phyloP scores from a whole-genome alignment of 2,888 invertebrate genomes.

The Tetragonula carbonaria region DNA sequence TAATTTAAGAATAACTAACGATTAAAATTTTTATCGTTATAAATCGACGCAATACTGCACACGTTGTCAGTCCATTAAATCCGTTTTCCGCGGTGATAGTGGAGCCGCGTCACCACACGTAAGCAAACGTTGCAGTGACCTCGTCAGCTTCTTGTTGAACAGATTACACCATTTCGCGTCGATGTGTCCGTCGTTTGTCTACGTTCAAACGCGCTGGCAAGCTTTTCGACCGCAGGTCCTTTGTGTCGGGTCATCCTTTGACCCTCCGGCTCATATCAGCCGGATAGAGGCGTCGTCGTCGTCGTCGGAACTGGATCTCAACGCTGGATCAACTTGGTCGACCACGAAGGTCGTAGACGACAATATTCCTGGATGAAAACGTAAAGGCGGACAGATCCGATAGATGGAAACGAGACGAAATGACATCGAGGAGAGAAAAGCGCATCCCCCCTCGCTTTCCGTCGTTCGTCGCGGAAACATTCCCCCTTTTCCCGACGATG shows the following conservation, averaged over 20 bases:
- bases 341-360: conserved; percentile 22
- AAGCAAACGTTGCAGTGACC: conserved; percentile 3
- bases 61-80: conserved; percentile 11
- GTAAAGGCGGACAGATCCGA: not conserved
- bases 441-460: not conserved
- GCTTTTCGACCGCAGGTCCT: conserved; percentile 51
- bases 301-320: conserved; percentile 30
- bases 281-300: conserved; percentile 19
- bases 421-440: too few relatives aligned
- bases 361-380: not conserved
- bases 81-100: conserved; percentile 16
- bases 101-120: not conserved
- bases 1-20: too few relatives aligned
- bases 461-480: not conserved
- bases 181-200: not conserved
- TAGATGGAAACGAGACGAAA: conserved; percentile 9
- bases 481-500: not conserved
- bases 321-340: conserved; percentile 9
- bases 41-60: not conserved
- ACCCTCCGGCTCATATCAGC: conserved; percentile 38
- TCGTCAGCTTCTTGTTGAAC: conserved; percentile 31
- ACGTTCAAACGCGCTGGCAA: conserved; percentile 29
- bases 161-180: conserved; percentile 23
- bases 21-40: too few relatives aligned
- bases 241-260: conserved; percentile 45